These are phyloP conservation scores for Cordylochernes scorpioides DNA, from an alignment of 2,888 invertebrate species.

Conservation along the genomic window DNA sequence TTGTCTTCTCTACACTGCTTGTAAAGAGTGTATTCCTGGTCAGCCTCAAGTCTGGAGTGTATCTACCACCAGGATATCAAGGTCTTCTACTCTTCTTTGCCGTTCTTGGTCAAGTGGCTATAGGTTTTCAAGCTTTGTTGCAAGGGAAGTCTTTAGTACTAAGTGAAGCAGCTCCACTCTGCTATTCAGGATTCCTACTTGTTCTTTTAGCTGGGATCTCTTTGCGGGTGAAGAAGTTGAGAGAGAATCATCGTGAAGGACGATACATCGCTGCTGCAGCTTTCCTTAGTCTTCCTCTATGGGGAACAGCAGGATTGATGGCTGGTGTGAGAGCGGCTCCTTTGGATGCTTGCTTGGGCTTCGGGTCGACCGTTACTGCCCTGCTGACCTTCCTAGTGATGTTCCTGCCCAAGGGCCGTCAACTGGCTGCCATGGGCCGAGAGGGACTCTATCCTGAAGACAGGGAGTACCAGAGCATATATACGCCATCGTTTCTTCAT, in stretches of 20 bases:
- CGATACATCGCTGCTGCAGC: constrained; percentile 69
- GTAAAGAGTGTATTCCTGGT: constrained; percentile 81
- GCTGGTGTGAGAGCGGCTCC: constrained; percentile 47
- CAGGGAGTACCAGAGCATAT: constrained; percentile 47
- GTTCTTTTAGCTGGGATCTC: constrained; percentile 48
- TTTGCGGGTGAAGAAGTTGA: constrained; percentile 49
- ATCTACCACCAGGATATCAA: constrained; percentile 73
- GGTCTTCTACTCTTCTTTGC: constrained; percentile 59
- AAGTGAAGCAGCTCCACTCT: constrained; percentile 30
- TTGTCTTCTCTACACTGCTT: constrained; percentile 65
- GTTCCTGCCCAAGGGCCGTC: constrained; percentile 69
- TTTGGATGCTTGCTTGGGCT: constrained; percentile 44
- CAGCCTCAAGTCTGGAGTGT: constrained; percentile 66
- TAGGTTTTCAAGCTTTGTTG: constrained; percentile 23
- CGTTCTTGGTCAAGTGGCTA: constrained; percentile 46
- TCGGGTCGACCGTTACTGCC: constrained; percentile 58
- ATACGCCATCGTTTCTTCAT: constrained; percentile 73
- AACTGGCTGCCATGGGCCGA: constrained; percentile 68
- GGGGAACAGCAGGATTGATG: too few species aligned
- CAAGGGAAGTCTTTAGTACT: constrained; percentile 21
- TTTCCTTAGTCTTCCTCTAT: constrained; percentile 57
- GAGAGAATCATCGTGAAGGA: constrained; percentile 76
- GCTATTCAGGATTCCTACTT: constrained; percentile 56
- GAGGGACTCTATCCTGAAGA: constrained; percentile 31
- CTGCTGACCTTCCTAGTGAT: constrained; percentile 63